These are phyloP conservation scores for Neomorphus geoffroyi DNA, from an alignment of 2,797 vertebrate species.

Conservation along the genomic window DNA sequence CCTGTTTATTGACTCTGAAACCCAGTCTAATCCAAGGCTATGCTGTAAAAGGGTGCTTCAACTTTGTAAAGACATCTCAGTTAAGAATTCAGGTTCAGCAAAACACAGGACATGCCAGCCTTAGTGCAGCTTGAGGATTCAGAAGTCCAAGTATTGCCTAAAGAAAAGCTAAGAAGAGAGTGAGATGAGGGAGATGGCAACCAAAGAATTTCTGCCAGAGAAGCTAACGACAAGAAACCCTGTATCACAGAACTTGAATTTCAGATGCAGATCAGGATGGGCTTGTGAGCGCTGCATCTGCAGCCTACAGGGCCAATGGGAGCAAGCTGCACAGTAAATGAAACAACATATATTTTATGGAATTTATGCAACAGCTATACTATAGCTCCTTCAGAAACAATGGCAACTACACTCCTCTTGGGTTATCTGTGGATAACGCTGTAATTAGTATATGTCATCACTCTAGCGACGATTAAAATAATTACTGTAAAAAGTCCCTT, in stretches of 20 bases:
- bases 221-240: background rate
- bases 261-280: background rate
- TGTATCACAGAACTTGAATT: background rate
- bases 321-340: background rate
- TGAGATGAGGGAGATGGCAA: background rate
- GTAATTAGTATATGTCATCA: constrained; percentile 72
- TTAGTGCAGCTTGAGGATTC: background rate
- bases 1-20: background rate
- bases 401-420: constrained; percentile 63
- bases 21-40: background rate
- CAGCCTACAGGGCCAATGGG: background rate
- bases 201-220: background rate
- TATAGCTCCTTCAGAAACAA: constrained; percentile 59
- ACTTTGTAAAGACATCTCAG: background rate
- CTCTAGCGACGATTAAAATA: constrained; percentile 66
- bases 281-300: background rate
- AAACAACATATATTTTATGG: background rate
- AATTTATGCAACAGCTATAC: constrained; percentile 40
- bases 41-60: background rate
- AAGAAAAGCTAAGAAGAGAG: background rate
- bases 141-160: background rate
- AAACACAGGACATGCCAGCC: background rate
- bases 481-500: constrained; percentile 51
- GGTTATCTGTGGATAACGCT: constrained; percentile 69
- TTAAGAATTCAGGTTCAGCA: background rate